Percentiles rank a stretch among this genome's conserved stretches.
phyloP scores from a whole-genome alignment of 2,888 invertebrate species.

The Hirtodrosophila trivittata region DNA sequence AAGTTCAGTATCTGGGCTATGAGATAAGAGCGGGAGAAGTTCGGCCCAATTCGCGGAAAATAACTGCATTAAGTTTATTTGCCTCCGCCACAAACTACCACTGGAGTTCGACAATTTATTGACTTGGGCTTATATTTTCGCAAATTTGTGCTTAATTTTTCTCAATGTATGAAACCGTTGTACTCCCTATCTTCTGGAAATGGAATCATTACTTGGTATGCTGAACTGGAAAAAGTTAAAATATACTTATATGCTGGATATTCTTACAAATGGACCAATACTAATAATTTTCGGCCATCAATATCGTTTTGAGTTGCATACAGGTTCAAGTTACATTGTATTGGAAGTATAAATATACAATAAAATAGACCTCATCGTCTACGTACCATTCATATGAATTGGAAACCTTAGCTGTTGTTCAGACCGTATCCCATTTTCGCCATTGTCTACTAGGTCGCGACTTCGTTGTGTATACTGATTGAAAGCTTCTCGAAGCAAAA shows the following conservation, averaged over 20 bases:
- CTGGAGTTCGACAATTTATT: conserved; percentile 21
- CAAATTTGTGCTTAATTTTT: conserved; percentile 12
- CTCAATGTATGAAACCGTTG: conserved; percentile 17
- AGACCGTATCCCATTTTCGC: conserved; percentile 44
- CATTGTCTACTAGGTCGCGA: conserved; percentile 36
- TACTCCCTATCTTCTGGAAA: conserved; percentile 17
- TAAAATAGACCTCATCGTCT: conserved; percentile 9
- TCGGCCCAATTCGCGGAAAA: conserved; percentile 1
- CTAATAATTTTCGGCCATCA: conserved; percentile 43
- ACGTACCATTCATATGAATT: conserved; percentile 26
- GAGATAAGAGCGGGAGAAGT: too few species aligned
- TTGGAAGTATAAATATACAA: conserved; percentile 19
- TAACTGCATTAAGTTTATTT: conserved; percentile 1
- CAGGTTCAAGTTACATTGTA: conserved; percentile 16
- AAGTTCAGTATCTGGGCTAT: too few species aligned
- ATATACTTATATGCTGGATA: not conserved
- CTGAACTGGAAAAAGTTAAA: conserved; percentile 5
- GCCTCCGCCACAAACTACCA: too few species aligned
- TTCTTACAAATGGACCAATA: conserved; percentile 32
- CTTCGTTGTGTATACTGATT: conserved; percentile 18
- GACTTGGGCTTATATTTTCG: conserved; percentile 20
- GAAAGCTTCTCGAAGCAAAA: conserved; percentile 14
- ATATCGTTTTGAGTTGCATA: conserved; percentile 38
- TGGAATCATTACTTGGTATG: conserved; percentile 18
- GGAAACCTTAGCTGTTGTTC: conserved; percentile 49